Evolutionary conservation across 2,888 invertebrate genomes (phyloP), one percentile per base, ranked within the genome.

Genomic region (Lepas anatifera): DNA sequence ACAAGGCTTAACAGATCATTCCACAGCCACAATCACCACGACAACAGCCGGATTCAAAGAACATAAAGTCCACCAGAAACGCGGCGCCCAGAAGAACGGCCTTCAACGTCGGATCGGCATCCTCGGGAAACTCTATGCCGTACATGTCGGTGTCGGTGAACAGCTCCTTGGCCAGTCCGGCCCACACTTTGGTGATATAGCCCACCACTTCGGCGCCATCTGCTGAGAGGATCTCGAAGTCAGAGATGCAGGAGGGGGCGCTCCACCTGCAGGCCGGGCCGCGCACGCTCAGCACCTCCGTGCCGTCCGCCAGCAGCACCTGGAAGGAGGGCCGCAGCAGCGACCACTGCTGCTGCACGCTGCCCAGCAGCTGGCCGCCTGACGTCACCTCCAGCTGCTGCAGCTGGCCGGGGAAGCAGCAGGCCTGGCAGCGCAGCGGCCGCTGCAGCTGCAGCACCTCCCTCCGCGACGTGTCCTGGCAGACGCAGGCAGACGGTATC

Each of bases 81-180:
- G 89, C 86, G 67, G 91, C 87, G 8, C 89, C 94, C 39, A 95
- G 78, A 69, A 94, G 81, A 6, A 91, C 80, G 0, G 92, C 90
- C 77, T 94, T 93, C 70, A 89, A 85, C 75, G 86, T 88, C 2
- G 88, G 89, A 78, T 94, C 93, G 77, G 95, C 82, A 79, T 95
- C 93, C 83, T 89, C 83, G 0, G 95, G 95, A 79, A 96, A 95
- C n/a, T 86, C 86, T 72, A 95, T 88, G 39, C 92, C 93, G 80
- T 95, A 95, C 79, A 88, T 87, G 79, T 95, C 93, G 0, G 91
- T 84, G 81, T 92, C 92, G 0, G 93, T 92, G 78, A 93, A 92
- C 71, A 86, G 81, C 81, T 94, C 94, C 71, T 90, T 85, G 1
- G 86, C 83, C 67, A 93, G 76, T 0, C 94, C 94, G 0, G 90